These are phyloP conservation scores for Molossus alvarezi DNA, from an alignment of 2,797 vertebrate species.

Conservation along the genomic window DNA sequence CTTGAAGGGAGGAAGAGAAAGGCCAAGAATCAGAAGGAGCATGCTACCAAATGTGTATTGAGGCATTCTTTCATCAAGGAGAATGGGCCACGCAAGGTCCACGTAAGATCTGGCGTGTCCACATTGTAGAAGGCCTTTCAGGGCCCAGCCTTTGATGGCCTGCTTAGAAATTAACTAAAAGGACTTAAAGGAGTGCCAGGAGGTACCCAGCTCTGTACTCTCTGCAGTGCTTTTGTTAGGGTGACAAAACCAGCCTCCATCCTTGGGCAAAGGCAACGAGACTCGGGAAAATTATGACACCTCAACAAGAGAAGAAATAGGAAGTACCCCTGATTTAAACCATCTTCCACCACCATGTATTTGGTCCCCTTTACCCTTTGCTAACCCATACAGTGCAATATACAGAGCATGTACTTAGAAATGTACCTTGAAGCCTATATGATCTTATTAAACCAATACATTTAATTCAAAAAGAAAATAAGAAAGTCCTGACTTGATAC, in stretches of 20 bases:
- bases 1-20: neutral
- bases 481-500: neutral
- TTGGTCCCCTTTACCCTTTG: neutral
- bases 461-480: neutral
- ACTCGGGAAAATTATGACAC: neutral
- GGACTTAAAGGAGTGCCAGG: neutral
- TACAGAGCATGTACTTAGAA: neutral
- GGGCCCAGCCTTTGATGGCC: neutral
- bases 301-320: neutral
- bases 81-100: rapidly evolving
- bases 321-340: neutral
- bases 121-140: neutral
- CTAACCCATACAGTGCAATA: neutral
- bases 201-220: neutral
- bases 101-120: neutral
- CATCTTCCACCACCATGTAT: neutral
- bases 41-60: neutral
- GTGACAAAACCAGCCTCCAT: neutral
- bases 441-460: neutral
- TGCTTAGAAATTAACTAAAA: neutral
- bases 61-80: neutral
- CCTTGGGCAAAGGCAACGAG: neutral
- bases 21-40: neutral
- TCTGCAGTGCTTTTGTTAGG: neutral
- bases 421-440: neutral